These are phyloP conservation scores for Brachionichthys hirsutus DNA, from an alignment of 2,113 vertebrate species.

Conservation along the genomic window DNA sequence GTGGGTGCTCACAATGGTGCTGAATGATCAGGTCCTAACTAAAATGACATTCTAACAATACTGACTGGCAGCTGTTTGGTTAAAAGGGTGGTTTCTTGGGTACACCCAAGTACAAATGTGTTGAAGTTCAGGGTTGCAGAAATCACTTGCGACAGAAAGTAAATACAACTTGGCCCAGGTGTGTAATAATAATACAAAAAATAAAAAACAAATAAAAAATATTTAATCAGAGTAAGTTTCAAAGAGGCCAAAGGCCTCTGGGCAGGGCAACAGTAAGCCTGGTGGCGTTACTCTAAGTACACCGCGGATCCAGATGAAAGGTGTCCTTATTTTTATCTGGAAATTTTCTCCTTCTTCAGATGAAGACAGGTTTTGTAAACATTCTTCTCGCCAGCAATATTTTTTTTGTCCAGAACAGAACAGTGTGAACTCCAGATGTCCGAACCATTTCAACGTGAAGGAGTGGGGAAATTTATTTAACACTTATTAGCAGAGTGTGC, in stretches of 20 bases:
- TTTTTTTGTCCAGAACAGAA: too few relatives aligned
- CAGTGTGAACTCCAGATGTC: too few relatives aligned
- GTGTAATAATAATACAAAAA: slow-evolving; percentile 11
- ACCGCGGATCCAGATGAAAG: slow-evolving; percentile 28
- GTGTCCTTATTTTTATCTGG: slow-evolving; percentile 15
- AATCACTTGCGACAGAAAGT: slow-evolving; percentile 14
- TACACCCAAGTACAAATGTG: slow-evolving; percentile 9
- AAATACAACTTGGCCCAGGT: slow-evolving; percentile 22
- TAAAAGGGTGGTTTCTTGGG: slow-evolving; percentile 18
- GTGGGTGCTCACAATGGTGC: not conserved
- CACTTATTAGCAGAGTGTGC: too few relatives aligned
- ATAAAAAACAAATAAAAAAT: slow-evolving; percentile 54
- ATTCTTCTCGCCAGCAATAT: too few relatives aligned
- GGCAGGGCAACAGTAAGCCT: slow-evolving; percentile 20
- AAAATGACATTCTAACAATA: slow-evolving; percentile 7
- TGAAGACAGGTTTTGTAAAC: too few relatives aligned
- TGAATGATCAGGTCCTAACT: slow-evolving; percentile 7
- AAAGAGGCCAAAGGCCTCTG: not conserved
- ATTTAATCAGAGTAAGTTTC: slow-evolving; percentile 31
- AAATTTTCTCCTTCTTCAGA: too few relatives aligned
- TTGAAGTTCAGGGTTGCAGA: not conserved
- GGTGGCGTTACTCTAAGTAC: slow-evolving; percentile 1
- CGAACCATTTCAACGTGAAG: too few relatives aligned
- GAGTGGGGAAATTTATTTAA: too few relatives aligned
- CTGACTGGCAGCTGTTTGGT: not conserved